Conservation (phyloP, 2,888 invertebrate species). For the Lepidochitona cinerea region DNA sequence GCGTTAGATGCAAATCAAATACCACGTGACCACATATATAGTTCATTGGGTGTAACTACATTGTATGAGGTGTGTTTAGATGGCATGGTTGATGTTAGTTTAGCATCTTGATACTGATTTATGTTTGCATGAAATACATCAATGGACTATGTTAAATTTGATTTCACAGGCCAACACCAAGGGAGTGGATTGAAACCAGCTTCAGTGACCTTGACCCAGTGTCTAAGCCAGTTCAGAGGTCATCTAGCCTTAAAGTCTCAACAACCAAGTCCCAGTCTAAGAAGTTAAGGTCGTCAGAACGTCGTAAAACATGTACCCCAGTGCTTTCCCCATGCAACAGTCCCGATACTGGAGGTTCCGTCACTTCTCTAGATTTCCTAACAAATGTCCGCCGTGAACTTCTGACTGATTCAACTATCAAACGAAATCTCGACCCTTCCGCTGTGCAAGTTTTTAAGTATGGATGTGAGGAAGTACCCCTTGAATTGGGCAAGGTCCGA, state of each 20-base stretch:
- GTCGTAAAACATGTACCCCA: slow-evolving; percentile 60
- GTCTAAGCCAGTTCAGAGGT: slow-evolving; percentile 50
- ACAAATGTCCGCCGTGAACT: not conserved
- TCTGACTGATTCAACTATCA: slow-evolving; percentile 6
- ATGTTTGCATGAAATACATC: too few relatives aligned
- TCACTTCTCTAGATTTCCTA: not conserved
- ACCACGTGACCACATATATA: too few relatives aligned
- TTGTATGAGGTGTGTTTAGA: too few relatives aligned
- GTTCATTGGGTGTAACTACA: too few relatives aligned
- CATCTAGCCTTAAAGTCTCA: slow-evolving; percentile 57
- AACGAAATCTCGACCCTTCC: slow-evolving; percentile 14
- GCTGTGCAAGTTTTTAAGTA: slow-evolving; percentile 42
- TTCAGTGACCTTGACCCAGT: slow-evolving; percentile 22
- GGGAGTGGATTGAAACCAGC: not conserved
- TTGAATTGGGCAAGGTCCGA: slow-evolving; percentile 50
- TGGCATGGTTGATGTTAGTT: too few relatives aligned
- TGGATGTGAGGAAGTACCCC: slow-evolving; percentile 46
- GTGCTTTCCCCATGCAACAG: slow-evolving; percentile 25
- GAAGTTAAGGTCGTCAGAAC: slow-evolving; percentile 37
- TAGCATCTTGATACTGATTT: too few relatives aligned
- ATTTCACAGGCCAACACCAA: not conserved
- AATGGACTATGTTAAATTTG: too few relatives aligned
- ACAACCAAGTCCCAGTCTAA: slow-evolving; percentile 39
- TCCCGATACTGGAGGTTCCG: not conserved
- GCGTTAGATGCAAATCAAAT: too few relatives aligned